A percentile compares a stretch with the other conserved stretches of the same genome.
Evolutionary conservation across 1,140 invertebrate genomes (phyloP).

Genomic region (Ips nitidus): DNA sequence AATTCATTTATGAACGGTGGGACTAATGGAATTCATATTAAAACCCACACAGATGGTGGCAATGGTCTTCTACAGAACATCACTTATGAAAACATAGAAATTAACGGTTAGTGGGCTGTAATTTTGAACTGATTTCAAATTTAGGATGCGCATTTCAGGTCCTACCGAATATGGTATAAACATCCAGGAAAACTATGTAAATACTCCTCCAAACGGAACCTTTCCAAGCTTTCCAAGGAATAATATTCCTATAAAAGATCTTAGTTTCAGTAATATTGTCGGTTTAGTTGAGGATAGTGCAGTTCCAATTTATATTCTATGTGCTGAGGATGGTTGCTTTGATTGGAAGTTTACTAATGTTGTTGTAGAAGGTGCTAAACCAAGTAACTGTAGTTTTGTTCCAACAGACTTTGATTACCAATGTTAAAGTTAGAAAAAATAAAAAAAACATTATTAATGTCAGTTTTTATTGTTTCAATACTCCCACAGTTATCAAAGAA

Average conservation of each 20-base stretch:
- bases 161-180: slow-evolving; percentile 14
- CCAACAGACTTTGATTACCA: background rate
- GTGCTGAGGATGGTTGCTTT: background rate
- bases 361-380: background rate
- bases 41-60: slow-evolving; percentile 28
- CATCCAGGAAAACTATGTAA: slow-evolving; percentile 17
- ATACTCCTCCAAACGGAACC: background rate
- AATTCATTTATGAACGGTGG: slow-evolving; percentile 27
- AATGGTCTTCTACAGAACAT: slow-evolving; percentile 25
- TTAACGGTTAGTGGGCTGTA: slow-evolving; percentile 15
- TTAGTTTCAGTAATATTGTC: slow-evolving; percentile 12
- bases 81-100: slow-evolving; percentile 33
- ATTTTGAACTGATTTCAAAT: background rate
- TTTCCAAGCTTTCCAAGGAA: background rate
- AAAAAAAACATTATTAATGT: background rate
- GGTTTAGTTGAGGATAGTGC: background rate
- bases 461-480: background rate
- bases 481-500: too few species aligned
- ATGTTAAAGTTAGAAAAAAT: background rate
- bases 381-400: slow-evolving; percentile 10
- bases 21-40: slow-evolving; percentile 33
- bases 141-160: background rate
- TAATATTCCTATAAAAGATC: slow-evolving; percentile 22
- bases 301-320: slow-evolving; percentile 12
- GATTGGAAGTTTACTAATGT: slow-evolving; percentile 16